A percentile compares a stretch with the other conserved stretches of the same genome.
Evolutionary conservation across 1,140 invertebrate species (phyloP).

Genomic region (Achatina immaculata): DNA sequence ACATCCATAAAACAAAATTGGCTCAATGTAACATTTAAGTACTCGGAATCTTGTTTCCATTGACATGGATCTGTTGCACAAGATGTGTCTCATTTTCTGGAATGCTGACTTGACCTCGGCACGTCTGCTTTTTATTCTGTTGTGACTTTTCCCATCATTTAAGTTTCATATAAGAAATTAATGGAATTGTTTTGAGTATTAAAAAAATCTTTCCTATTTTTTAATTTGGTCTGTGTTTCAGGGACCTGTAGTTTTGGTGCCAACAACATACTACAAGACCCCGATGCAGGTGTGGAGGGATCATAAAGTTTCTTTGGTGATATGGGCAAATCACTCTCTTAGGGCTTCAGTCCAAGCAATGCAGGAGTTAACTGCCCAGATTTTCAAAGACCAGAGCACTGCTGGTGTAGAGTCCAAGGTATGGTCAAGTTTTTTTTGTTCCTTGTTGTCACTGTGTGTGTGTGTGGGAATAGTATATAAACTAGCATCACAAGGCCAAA

Average conservation of each 20-base stretch:
- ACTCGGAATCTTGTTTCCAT: too few species aligned
- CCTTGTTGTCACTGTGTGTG: too few species aligned
- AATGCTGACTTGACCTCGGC: too few species aligned
- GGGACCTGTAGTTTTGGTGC: slow-evolving; percentile 73
- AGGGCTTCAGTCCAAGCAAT: slow-evolving; percentile 71
- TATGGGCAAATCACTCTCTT: slow-evolving; percentile 74
- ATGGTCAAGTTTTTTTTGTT: slow-evolving; percentile 21
- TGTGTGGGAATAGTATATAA: too few species aligned
- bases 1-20: too few species aligned
- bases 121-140: neutral
- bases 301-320: slow-evolving; percentile 71
- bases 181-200: slow-evolving; percentile 37
- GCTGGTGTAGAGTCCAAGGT: slow-evolving; percentile 70
- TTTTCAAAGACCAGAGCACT: slow-evolving; percentile 68
- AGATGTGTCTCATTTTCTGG: too few species aligned
- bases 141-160: too few species aligned
- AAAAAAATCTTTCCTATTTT: neutral
- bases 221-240: neutral
- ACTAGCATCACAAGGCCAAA: too few species aligned
- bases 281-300: slow-evolving; percentile 70
- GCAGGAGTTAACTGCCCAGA: slow-evolving; percentile 67
- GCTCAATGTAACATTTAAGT: too few species aligned
- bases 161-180: too few species aligned
- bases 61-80: too few species aligned
- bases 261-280: slow-evolving; percentile 72